phyloP scores from a whole-genome alignment of 2,888 invertebrate species.

The Nipponacmea schrenckii region DNA sequence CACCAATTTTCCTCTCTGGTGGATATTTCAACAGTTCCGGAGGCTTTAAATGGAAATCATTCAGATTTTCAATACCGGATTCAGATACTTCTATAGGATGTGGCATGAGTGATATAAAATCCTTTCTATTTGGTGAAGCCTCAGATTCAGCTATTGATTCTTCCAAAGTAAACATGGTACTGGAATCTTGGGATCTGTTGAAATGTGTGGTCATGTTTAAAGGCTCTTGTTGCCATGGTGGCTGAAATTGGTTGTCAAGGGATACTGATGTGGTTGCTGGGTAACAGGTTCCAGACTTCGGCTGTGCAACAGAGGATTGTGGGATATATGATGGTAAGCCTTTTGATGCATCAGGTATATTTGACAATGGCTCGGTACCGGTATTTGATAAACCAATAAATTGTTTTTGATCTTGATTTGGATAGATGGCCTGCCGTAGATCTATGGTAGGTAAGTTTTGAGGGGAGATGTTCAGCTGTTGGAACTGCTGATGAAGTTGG shows the following conservation, averaged over 20 bases:
- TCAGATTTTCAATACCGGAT: not conserved
- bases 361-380: no score
- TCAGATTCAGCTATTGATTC: not conserved
- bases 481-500: slow-evolving; percentile 72
- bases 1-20: not conserved
- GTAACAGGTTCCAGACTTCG: not conserved
- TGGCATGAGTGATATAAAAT: not conserved
- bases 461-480: slow-evolving; percentile 63
- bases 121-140: not conserved
- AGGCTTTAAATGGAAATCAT: not conserved
- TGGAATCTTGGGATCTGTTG: not conserved
- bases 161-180: not conserved
- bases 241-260: not conserved
- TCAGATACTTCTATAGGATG: not conserved
- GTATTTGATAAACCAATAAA: no score
- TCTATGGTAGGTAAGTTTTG: slow-evolving; percentile 71
- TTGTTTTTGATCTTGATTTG: no score
- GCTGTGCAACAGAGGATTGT: not conserved
- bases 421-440: slow-evolving; percentile 4
- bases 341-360: not conserved
- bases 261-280: not conserved
- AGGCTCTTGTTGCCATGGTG: slow-evolving; percentile 2
- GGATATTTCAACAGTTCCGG: not conserved
- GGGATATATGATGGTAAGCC: not conserved
- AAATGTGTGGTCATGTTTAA: not conserved